Conservation (phyloP, 2,888 invertebrate species). For the Drosophila limbata region DNA sequence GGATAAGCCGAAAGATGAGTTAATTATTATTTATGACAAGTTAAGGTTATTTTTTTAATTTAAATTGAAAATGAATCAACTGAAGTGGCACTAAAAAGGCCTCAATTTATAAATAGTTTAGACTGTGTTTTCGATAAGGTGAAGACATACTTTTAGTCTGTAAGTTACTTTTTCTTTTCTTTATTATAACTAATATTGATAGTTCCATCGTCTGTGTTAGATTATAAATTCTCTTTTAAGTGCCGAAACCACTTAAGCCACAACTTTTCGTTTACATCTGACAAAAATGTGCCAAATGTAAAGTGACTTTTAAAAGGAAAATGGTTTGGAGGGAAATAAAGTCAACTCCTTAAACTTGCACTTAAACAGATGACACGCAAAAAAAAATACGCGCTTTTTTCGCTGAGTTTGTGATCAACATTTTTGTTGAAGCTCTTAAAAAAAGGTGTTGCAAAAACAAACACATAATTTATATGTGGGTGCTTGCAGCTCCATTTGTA, state of each 20-base stretch:
- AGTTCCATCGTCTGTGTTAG: background rate
- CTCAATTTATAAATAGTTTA: background rate
- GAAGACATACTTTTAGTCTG: no score
- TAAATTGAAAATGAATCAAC: background rate
- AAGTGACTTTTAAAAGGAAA: conserved; percentile 20
- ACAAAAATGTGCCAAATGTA: conserved; percentile 7
- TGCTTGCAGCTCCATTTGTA: conserved; percentile 66
- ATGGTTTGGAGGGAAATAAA: background rate
- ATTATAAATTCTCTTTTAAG: background rate
- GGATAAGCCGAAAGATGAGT: conserved; percentile 14
- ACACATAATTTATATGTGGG: conserved; percentile 26
- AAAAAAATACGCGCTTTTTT: conserved; percentile 45
- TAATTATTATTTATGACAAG: conserved; percentile 35
- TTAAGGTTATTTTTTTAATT: background rate
- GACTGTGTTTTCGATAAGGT: no score
- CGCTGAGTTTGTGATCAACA: conserved; percentile 26
- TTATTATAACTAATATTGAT: background rate
- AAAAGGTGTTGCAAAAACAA: conserved; percentile 65
- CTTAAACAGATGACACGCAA: conserved; percentile 64
- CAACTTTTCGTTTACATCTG: background rate
- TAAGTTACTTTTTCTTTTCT: no score
- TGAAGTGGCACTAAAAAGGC: background rate
- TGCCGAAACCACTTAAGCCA: conserved; percentile 10
- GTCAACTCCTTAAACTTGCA: conserved; percentile 59
- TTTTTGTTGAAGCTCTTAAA: conserved; percentile 39